phyloP scores from a whole-genome alignment of 2,113 vertebrate genomes.

The Dromaius novaehollandiae region DNA sequence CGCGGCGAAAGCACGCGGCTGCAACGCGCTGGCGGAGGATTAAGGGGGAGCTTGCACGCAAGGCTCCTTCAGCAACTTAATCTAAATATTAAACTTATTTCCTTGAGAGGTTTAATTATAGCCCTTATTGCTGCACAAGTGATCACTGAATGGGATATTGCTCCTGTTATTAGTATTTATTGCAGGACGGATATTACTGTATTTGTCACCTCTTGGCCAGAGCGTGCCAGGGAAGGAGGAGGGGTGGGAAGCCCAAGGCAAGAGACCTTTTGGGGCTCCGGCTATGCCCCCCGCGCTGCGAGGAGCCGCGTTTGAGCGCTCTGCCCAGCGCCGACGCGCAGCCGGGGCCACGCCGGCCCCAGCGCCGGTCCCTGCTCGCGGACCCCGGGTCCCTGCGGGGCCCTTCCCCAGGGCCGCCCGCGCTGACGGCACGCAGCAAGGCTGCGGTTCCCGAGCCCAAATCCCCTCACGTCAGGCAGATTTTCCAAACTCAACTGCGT shows the following conservation, averaged over 20 bases:
- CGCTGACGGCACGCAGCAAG: background rate
- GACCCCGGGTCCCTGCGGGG: background rate
- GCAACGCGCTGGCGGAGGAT: background rate
- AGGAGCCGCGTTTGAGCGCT: background rate
- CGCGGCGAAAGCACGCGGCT: background rate
- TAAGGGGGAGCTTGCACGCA: background rate
- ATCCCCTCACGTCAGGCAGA: background rate
- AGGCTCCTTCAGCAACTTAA: slow-evolving; percentile 44
- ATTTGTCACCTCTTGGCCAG: slow-evolving; percentile 36
- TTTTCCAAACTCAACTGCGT: background rate
- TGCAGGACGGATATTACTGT: slow-evolving; percentile 46
- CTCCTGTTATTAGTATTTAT: slow-evolving; percentile 57
- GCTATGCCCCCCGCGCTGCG: background rate
- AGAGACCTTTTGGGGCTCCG: background rate
- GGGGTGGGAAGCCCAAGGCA: slow-evolving; percentile 26
- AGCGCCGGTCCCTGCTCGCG: background rate
- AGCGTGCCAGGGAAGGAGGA: background rate
- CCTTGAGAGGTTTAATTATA: slow-evolving; percentile 67
- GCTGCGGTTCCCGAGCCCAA: background rate
- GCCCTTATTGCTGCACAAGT: slow-evolving; percentile 45
- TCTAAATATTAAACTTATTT: slow-evolving; percentile 65
- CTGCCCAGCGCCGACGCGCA: slow-evolving; percentile 19
- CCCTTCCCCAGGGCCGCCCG: background rate
- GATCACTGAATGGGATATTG: slow-evolving; percentile 29
- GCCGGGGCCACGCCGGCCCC: slow-evolving; percentile 38